These are phyloP conservation scores for Campoletis sonorensis DNA, from an alignment of 1,140 invertebrate genomes.

Conservation along the genomic window DNA sequence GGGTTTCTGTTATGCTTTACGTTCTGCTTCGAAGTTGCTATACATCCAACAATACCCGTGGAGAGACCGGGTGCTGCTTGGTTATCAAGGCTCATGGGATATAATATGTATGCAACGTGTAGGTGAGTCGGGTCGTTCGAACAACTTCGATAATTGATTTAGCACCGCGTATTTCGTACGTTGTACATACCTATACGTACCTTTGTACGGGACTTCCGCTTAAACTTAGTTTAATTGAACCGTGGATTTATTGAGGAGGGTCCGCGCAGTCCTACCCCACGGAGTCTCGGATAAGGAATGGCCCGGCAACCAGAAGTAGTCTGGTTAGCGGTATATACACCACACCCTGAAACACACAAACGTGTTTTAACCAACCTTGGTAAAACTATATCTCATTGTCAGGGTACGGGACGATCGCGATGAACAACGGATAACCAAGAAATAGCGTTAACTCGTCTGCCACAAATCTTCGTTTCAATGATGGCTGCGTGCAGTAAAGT, in stretches of 20 bases:
- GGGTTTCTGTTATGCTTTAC: neutral
- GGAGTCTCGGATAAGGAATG: neutral
- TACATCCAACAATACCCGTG: neutral
- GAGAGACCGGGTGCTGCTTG: neutral
- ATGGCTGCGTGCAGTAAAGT: too few relatives aligned
- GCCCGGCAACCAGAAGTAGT: neutral
- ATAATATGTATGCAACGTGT: neutral
- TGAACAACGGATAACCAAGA: neutral
- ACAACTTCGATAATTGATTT: slow-evolving; percentile 73
- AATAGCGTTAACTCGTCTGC: neutral
- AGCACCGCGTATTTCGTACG: slow-evolving; percentile 67
- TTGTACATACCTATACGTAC: slow-evolving; percentile 67
- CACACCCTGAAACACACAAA: neutral
- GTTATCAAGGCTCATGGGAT: neutral
- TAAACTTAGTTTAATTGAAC: slow-evolving; percentile 76
- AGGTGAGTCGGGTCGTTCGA: slow-evolving; percentile 24
- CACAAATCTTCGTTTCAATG: neutral
- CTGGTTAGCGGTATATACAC: neutral
- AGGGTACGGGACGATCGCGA: neutral
- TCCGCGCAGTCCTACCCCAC: neutral
- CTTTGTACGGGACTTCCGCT: slow-evolving; percentile 66
- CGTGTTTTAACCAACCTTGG: neutral
- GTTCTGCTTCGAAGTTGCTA: neutral
- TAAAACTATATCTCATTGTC: neutral
- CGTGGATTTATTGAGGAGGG: slow-evolving; percentile 69